These are phyloP conservation scores for Nylanderia fulva DNA, from an alignment of 1,140 invertebrate species.

Conservation along the genomic window DNA sequence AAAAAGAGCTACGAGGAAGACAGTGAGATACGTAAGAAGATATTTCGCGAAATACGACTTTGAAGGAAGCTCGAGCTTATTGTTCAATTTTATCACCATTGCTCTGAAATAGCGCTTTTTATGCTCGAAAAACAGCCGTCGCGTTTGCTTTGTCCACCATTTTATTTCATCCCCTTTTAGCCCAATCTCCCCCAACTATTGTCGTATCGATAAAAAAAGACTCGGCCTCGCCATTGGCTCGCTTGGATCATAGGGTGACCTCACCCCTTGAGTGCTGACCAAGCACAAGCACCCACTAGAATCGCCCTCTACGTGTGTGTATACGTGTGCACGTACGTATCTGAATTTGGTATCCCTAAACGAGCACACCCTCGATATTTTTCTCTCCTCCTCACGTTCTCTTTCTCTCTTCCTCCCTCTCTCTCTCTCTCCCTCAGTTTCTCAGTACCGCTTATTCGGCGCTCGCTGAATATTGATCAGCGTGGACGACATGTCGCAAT, in stretches of 20 bases:
- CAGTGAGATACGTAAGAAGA: not conserved
- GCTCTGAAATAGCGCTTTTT: not conserved
- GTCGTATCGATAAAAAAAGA: conserved; percentile 83
- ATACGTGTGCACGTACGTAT: conserved; percentile 35
- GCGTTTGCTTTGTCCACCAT: conserved; percentile 76
- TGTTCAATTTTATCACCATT: not conserved
- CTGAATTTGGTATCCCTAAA: conserved; percentile 26
- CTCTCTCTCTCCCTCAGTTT: conserved; percentile 21
- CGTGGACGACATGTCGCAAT: conserved; percentile 70
- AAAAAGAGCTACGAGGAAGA: not conserved
- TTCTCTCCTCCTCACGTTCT: conserved; percentile 6
- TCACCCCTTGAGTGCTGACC: conserved; percentile 84
- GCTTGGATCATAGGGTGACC: conserved; percentile 83
- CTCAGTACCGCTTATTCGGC: conserved; percentile 58
- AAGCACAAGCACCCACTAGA: conserved; percentile 83
- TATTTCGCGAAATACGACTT: not conserved
- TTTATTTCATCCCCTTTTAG: conserved; percentile 78
- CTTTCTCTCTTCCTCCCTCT: conserved; percentile 2
- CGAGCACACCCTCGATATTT: conserved; percentile 70
- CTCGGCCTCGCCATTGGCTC: conserved; percentile 81
- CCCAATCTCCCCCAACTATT: conserved; percentile 76
- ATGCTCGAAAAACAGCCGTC: conserved; percentile 53
- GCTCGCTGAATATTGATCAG: conserved; percentile 75
- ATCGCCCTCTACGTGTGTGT: conserved; percentile 37
- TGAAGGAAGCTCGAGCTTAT: not conserved